These are phyloP conservation scores for Aplysia californica DNA, from an alignment of 1,140 invertebrate genomes.

Conservation along the genomic window DNA sequence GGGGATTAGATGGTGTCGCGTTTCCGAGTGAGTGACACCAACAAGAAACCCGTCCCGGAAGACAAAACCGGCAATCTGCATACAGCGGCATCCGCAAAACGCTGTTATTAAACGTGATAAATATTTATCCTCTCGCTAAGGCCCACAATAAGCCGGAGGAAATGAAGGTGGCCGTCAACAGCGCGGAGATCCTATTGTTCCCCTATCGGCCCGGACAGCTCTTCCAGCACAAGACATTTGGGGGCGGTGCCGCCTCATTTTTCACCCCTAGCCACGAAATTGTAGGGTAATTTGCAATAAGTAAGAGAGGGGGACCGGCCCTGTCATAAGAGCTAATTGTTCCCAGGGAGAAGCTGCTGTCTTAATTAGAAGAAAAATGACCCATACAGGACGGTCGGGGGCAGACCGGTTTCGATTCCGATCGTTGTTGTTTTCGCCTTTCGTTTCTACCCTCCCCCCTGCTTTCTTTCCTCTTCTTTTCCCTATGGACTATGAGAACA, in stretches of 20 bases:
- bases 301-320: neutral
- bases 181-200: too few relatives aligned
- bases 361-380: neutral
- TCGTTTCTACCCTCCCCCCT: too few relatives aligned
- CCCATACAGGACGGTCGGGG: neutral
- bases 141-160: neutral
- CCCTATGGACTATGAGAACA: too few relatives aligned
- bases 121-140: neutral
- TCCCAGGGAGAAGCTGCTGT: neutral
- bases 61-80: slow-evolving; percentile 9
- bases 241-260: neutral
- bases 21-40: neutral
- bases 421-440: too few relatives aligned
- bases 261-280: neutral
- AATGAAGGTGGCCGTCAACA: neutral
- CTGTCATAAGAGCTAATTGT: neutral
- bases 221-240: neutral
- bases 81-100: neutral
- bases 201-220: neutral
- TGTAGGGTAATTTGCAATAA: slow-evolving; percentile 1
- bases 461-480: too few relatives aligned
- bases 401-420: too few relatives aligned
- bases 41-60: neutral
- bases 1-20: too few relatives aligned
- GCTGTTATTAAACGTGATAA: slow-evolving; percentile 23